Conservation (phyloP, 2,797 vertebrate genomes). For the Staurois parvus region DNA sequence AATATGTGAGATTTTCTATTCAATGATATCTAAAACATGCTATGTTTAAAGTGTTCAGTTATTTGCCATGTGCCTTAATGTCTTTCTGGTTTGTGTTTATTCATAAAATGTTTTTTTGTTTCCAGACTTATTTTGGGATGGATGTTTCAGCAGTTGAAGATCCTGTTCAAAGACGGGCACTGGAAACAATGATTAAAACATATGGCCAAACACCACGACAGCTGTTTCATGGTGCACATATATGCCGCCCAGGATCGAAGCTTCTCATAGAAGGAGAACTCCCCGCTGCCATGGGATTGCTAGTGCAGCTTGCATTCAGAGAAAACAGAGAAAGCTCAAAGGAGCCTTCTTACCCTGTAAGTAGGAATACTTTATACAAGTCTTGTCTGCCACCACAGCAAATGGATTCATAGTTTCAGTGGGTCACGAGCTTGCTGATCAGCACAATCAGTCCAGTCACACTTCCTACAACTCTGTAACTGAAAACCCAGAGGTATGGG, state of each 20-base stretch:
- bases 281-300: slow-evolving; percentile 94
- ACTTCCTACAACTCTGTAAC: too few relatives aligned
- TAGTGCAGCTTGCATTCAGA: slow-evolving; percentile 96
- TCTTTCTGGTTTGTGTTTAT: neutral
- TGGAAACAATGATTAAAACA: slow-evolving; percentile 99
- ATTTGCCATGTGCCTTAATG: neutral
- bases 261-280: slow-evolving; percentile 93
- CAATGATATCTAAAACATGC: neutral
- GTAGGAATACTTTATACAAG: slow-evolving; percentile 51
- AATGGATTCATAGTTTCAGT: too few relatives aligned
- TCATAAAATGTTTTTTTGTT: slow-evolving; percentile 12
- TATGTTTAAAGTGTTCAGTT: neutral
- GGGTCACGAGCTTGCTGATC: too few relatives aligned
- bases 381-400: too few relatives aligned
- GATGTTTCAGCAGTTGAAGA: slow-evolving; percentile 98
- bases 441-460: too few relatives aligned
- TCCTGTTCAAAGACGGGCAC: slow-evolving; percentile 93
- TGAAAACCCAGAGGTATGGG: too few relatives aligned
- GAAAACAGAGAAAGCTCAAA: slow-evolving; percentile 89
- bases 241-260: slow-evolving; percentile 83
- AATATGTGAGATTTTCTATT: neutral
- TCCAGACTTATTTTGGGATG: slow-evolving; percentile 97
- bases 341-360: slow-evolving; percentile 89
- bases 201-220: slow-evolving; percentile 97
- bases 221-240: slow-evolving; percentile 88